Evolutionary conservation across 2,113 vertebrate species (phyloP).

Genomic region (Lasiurus borealis): DNA sequence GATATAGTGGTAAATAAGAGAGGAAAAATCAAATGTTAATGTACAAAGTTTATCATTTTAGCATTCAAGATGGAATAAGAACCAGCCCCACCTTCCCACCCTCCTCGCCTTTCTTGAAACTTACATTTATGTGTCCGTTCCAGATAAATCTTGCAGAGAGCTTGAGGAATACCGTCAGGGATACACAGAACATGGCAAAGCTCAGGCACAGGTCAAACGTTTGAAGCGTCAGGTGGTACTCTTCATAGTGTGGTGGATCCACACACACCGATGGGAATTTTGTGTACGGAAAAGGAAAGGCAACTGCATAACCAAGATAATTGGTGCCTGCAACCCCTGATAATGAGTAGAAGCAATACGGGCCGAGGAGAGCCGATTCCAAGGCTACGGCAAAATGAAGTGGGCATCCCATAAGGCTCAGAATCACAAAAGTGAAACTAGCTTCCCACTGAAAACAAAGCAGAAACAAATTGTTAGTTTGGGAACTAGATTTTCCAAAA

Average conservation of each 20-base stretch:
- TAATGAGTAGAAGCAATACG: conserved; percentile 73
- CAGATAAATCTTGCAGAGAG: conserved; percentile 68
- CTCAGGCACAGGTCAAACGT: conserved; percentile 5
- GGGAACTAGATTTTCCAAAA: background rate
- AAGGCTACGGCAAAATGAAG: conserved; percentile 81
- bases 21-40: background rate
- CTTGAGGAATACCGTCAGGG: conserved; percentile 57
- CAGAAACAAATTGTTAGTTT: conserved; percentile 76
- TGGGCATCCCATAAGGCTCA: conserved; percentile 68
- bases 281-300: conserved; percentile 75
- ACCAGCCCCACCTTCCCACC: fast-evolving
- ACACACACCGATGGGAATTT: conserved; percentile 72
- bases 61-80: background rate
- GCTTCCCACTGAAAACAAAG: conserved; percentile 83
- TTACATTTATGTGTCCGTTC: conserved; percentile 63
- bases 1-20: background rate
- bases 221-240: conserved; percentile 76
- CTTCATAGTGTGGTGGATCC: conserved; percentile 51
- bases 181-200: conserved; percentile 56
- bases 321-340: conserved; percentile 76
- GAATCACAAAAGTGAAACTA: conserved; percentile 75
- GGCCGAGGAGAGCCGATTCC: conserved; percentile 80
- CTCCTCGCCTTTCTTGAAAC: background rate
- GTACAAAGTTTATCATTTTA: background rate
- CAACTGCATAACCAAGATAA: conserved; percentile 68